phyloP scores from a whole-genome alignment of 1,140 invertebrate genomes.

The Drosophila micromelanica region DNA sequence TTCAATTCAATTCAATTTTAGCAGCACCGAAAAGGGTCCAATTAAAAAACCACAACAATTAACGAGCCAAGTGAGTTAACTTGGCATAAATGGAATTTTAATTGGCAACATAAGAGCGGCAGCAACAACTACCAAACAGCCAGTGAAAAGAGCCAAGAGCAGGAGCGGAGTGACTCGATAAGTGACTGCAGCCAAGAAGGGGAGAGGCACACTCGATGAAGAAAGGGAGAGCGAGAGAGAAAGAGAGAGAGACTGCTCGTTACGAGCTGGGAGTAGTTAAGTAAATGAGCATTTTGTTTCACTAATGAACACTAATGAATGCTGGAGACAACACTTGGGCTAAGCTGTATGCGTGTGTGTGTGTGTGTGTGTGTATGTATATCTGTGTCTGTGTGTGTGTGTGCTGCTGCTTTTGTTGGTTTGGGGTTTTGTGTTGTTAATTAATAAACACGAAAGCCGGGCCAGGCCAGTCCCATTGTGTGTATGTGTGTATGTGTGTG shows the following conservation, averaged over 20 bases:
- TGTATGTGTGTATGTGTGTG: slow-evolving; percentile 56
- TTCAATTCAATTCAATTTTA: slow-evolving; percentile 78
- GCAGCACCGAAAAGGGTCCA: slow-evolving; percentile 77
- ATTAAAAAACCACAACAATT: slow-evolving; percentile 84
- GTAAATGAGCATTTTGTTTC: slow-evolving; percentile 84
- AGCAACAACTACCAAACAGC: slow-evolving; percentile 26
- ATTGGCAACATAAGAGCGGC: slow-evolving; percentile 80
- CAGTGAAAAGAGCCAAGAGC: slow-evolving; percentile 48
- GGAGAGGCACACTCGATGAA: slow-evolving; percentile 14
- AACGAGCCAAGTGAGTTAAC: slow-evolving; percentile 84
- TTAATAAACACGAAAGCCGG: slow-evolving; percentile 81
- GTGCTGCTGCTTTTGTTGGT: slow-evolving; percentile 74
- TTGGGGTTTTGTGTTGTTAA: slow-evolving; percentile 83
- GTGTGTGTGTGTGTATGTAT: slow-evolving; percentile 18
- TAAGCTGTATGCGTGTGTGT: slow-evolving; percentile 44
- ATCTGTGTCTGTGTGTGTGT: slow-evolving; percentile 31
- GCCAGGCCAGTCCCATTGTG: slow-evolving; percentile 63
- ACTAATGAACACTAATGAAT: slow-evolving; percentile 84
- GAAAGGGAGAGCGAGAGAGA: slow-evolving; percentile 13
- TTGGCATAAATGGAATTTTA: slow-evolving; percentile 84
- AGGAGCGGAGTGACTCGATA: slow-evolving; percentile 68
- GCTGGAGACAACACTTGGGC: slow-evolving; percentile 78
- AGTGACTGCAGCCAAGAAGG: slow-evolving; percentile 47
- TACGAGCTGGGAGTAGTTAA: slow-evolving; percentile 76
- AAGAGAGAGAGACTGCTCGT: slow-evolving; percentile 47